Base-by-base conservation (phyloP, 2,797 vertebrate species). In the Agapornis canus region DNA sequence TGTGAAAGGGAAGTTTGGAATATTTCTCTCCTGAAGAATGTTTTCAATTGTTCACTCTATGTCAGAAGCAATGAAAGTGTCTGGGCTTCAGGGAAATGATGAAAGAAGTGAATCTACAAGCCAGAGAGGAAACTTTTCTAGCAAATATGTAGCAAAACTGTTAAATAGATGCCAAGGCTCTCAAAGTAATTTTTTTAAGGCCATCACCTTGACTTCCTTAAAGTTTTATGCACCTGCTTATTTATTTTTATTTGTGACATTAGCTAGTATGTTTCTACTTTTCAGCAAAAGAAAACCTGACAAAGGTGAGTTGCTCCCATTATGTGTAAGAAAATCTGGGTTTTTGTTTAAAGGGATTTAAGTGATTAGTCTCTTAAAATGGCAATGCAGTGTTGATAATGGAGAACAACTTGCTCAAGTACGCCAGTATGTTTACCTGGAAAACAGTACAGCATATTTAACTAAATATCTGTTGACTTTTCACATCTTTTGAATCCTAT, bases 11-110 rank as follows among this genome's bases (percentile, higher is more conserved):
- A 98, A 96, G 92, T 98, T 97, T 97, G 97, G 96, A 97, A 96
- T 96, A 94, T 97, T 98, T 98, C 97, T 97, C 93, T 90, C 92
- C 72, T 93, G 96, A 97, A 97, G 95, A 98, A 96, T 83, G 89
- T 96, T 96, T 97, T 96, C 95, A 95, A 96, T 98, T 98, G 97
- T 97, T 98, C 97, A 59, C 43, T 87, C 54, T 56, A 4, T 87
- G 87, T 97, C 92, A 97, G 80, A 96, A 87, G 68, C 89, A 89
- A 87, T 83, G 71, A 96, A 95, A 95, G 39, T 89, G 69, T 95
- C 92, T 95, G 66, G 51, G 72, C 48, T 92, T 96, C 92, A 73
- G 52, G 68, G 57, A 96, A 95, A 94, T 94, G 89, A 95, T 89
- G 78, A 93, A 95, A 94, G 65, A 31, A 94, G n/a, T 71, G 37